Percentiles rank a stretch among this genome's conserved stretches.
phyloP scores from a whole-genome alignment of 2,888 invertebrate species.

The Ichneumon xanthorius region DNA sequence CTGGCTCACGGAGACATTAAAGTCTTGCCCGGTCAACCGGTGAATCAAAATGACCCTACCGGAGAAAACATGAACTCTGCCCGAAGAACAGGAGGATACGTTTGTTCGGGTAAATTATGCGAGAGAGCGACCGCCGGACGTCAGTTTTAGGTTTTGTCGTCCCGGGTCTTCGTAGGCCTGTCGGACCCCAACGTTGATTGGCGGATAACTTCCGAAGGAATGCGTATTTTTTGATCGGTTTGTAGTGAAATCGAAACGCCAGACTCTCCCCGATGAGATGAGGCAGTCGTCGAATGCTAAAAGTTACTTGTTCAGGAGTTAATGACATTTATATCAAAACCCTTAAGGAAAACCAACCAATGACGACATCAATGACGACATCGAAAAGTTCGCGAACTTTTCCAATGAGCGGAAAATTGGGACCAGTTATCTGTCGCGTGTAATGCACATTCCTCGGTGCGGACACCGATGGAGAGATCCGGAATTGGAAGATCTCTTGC shows the following conservation, averaged over 20 bases:
- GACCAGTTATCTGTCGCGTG: neutral
- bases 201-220: too few relatives aligned
- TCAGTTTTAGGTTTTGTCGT: conserved; percentile 26
- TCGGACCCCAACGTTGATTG: too few relatives aligned
- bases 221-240: too few relatives aligned
- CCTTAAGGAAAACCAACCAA: neutral
- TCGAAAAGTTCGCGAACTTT: neutral
- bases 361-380: neutral
- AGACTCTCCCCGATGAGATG: too few relatives aligned
- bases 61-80: neutral
- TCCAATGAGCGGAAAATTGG: neutral
- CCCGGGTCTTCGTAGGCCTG: too few relatives aligned
- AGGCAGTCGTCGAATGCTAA: too few relatives aligned
- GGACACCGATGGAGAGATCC: too few relatives aligned
- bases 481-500: neutral
- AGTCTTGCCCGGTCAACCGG: neutral
- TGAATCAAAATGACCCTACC: neutral
- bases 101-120: conserved; percentile 1
- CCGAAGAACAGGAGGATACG: neutral
- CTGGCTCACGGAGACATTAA: neutral
- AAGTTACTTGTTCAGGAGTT: too few relatives aligned
- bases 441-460: too few relatives aligned
- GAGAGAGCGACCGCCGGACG: conserved; percentile 13
- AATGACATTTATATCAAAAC: too few relatives aligned
- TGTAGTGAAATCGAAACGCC: too few relatives aligned